A percentile compares a stretch with the other conserved stretches of the same genome.
Evolutionary conservation across 2,888 invertebrate species (phyloP).

Genomic region (Drosophila antonietae): DNA sequence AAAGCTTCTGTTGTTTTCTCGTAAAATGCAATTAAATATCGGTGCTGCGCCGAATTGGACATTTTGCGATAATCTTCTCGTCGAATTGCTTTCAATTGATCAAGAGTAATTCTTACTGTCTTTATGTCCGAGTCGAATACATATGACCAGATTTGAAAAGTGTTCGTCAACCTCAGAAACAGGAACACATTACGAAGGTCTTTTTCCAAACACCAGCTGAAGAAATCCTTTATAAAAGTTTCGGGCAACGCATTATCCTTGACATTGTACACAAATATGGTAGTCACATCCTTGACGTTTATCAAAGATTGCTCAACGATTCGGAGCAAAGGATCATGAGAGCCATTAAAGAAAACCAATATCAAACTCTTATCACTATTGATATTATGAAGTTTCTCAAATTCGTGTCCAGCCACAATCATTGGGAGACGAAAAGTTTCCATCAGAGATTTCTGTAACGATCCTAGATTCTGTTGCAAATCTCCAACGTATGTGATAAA

Average conservation of each 20-base stretch:
- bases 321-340: neutral
- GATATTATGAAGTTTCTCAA: neutral
- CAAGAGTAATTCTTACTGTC: neutral
- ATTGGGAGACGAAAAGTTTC: slow-evolving; percentile 18
- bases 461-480: neutral
- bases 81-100: neutral
- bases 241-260: too few species aligned
- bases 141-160: slow-evolving; percentile 17
- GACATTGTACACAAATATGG: slow-evolving; percentile 12
- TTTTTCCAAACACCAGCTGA: slow-evolving; percentile 17
- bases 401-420: slow-evolving; percentile 11
- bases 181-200: neutral
- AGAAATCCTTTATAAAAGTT: neutral
- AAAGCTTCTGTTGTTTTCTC: slow-evolving; percentile 2
- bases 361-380: neutral
- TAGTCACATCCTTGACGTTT: neutral
- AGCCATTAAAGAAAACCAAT: neutral
- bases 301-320: neutral
- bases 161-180: neutral
- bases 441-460: slow-evolving; percentile 11
- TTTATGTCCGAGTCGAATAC: neutral
- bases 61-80: neutral
- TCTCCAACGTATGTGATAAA: neutral
- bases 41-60: fast-evolving
- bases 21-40: slow-evolving; percentile 1